Percentiles rank a stretch among this genome's conserved stretches.
These are phyloP conservation scores for Cremastinae sp. DNA, from an alignment of 2,888 invertebrate genomes.

Conservation along the genomic window DNA sequence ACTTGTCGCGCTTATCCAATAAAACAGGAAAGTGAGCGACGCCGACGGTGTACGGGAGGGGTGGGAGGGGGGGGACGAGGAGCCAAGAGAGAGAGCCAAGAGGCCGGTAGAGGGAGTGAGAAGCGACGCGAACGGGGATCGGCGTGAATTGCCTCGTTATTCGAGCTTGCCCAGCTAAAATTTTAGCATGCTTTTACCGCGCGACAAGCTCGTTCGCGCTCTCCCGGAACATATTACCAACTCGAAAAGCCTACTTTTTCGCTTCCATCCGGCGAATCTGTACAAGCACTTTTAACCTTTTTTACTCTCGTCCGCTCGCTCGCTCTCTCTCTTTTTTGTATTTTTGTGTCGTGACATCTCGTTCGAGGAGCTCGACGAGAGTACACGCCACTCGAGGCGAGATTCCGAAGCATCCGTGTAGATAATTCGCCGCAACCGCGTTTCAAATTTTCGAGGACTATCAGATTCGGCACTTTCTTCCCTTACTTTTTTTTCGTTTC, in stretches of 20 bases:
- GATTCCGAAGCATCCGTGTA: neutral
- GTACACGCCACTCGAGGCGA: constrained; percentile 2
- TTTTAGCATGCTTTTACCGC: constrained; percentile 42
- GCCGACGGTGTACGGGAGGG: neutral
- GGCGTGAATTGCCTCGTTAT: constrained; percentile 48
- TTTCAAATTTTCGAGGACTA: too few relatives aligned
- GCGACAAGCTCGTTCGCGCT: constrained; percentile 30
- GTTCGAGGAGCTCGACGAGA: neutral
- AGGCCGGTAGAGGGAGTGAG: neutral
- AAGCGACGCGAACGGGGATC: too few relatives aligned
- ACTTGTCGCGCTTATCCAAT: constrained; percentile 28
- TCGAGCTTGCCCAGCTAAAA: constrained; percentile 45
- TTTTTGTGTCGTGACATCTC: constrained; percentile 3
- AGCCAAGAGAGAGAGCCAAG: neutral
- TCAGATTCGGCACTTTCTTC: too few relatives aligned
- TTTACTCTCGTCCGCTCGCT: neutral
- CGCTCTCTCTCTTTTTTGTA: neutral
- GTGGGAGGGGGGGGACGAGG: neutral
- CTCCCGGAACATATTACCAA: constrained; percentile 39
- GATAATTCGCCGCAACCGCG: neutral
- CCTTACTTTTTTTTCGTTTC: too few relatives aligned
- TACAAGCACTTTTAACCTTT: constrained; percentile 7
- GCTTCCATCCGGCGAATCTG: neutral
- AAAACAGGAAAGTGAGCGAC: constrained; percentile 6
- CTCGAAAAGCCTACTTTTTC: constrained; percentile 38